Conservation (phyloP, 2,888 invertebrate species). For the Scaptomyza cyrtandrae region DNA sequence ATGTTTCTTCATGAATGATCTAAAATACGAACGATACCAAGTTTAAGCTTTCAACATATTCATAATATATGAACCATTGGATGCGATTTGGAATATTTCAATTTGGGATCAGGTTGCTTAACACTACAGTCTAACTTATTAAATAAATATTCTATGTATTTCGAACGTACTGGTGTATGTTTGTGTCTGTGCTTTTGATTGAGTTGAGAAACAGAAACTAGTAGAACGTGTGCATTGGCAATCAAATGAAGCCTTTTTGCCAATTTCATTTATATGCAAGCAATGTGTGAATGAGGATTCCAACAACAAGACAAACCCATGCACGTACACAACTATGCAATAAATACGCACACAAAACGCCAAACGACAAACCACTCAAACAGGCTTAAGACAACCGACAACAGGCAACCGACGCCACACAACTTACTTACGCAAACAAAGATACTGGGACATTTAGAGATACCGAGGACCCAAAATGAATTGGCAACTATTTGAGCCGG, state of each 20-base stretch:
- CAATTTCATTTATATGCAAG: slow-evolving; percentile 63
- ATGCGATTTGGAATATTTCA: neutral
- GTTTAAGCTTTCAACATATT: neutral
- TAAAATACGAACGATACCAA: no score
- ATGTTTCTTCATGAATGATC: no score
- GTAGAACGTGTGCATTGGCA: slow-evolving; percentile 58
- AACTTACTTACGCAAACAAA: slow-evolving; percentile 8
- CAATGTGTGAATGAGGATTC: slow-evolving; percentile 60
- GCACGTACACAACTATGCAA: slow-evolving; percentile 61
- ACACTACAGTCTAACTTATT: neutral
- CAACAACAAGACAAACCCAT: slow-evolving; percentile 23
- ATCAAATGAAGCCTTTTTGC: slow-evolving; percentile 64
- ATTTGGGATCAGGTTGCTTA: neutral
- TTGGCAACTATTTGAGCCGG: slow-evolving; percentile 51
- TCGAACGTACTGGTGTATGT: slow-evolving; percentile 1
- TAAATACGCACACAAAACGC: slow-evolving; percentile 32
- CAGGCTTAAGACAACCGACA: neutral
- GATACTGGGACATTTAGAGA: slow-evolving; percentile 6
- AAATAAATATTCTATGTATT: neutral
- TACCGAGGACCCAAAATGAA: slow-evolving; percentile 27
- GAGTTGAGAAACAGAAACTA: slow-evolving; percentile 13
- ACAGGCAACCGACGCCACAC: slow-evolving; percentile 5
- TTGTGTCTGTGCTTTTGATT: slow-evolving; percentile 12
- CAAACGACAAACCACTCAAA: slow-evolving; percentile 25
- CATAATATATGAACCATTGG: neutral